These are phyloP conservation scores for Rhineura floridana DNA, from an alignment of 2,113 vertebrate species.

Conservation along the genomic window DNA sequence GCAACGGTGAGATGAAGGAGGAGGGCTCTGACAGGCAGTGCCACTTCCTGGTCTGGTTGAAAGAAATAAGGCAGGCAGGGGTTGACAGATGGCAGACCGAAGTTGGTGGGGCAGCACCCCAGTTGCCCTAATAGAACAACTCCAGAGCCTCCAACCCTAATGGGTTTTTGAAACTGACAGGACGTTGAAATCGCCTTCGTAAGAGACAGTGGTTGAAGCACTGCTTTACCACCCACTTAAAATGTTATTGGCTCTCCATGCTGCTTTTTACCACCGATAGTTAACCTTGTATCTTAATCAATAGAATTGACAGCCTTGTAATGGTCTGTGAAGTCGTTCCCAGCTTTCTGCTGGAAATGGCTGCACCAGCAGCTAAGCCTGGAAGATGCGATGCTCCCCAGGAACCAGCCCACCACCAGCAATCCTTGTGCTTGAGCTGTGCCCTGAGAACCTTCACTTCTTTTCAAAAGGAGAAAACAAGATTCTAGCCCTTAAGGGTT, in stretches of 20 bases:
- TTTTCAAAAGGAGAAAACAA: background rate
- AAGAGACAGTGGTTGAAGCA: background rate
- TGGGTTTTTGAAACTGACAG: background rate
- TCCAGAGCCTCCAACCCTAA: fast-evolving
- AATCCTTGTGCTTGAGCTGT: too few species aligned
- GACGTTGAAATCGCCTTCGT: background rate
- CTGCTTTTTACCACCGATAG: slow-evolving; percentile 34
- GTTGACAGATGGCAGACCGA: background rate
- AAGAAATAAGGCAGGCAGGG: too few species aligned
- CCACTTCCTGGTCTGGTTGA: too few species aligned
- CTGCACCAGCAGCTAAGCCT: background rate
- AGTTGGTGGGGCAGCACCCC: too few species aligned
- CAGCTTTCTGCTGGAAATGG: slow-evolving; percentile 10
- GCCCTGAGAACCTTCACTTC: background rate
- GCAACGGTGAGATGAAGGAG: too few species aligned
- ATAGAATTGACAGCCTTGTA: slow-evolving; percentile 28
- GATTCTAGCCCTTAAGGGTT: background rate
- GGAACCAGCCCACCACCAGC: background rate
- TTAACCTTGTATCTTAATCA: slow-evolving; percentile 41
- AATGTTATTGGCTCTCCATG: slow-evolving; percentile 37
- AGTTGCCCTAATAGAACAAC: too few species aligned
- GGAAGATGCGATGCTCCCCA: background rate
- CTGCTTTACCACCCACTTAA: slow-evolving; percentile 21
- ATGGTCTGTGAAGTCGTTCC: background rate
- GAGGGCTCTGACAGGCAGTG: too few species aligned